Evolutionary conservation across 2,888 invertebrate genomes (phyloP).

Genomic region (Lithophane leautieri): DNA sequence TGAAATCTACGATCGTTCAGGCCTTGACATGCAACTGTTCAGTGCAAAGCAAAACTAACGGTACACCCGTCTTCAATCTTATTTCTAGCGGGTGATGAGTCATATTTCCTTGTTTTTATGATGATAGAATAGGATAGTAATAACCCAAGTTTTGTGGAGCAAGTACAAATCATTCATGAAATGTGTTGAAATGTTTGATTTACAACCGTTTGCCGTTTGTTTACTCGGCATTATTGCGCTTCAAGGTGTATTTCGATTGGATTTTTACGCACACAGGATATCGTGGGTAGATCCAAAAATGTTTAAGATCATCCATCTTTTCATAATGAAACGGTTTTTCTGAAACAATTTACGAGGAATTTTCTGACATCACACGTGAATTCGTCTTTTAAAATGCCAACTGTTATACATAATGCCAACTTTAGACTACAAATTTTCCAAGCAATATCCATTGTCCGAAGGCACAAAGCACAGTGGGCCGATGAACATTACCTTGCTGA

Average conservation of each 20-base stretch:
- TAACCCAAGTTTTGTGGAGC: conserved; percentile 74
- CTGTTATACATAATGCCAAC: neutral
- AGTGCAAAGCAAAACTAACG: conserved; percentile 54
- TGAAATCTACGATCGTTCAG: conserved; percentile 70
- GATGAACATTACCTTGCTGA: neutral
- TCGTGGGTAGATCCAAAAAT: conserved; percentile 46
- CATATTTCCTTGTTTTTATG: conserved; percentile 60
- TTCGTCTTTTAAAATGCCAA: neutral
- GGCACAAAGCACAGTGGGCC: neutral
- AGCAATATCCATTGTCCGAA: conserved; percentile 9
- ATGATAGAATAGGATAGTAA: conserved; percentile 58
- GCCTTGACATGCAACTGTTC: conserved; percentile 79
- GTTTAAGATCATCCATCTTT: conserved; percentile 27
- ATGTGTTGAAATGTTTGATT: conserved; percentile 77
- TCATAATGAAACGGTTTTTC: conserved; percentile 16
- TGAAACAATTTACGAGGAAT: conserved; percentile 7
- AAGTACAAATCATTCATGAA: conserved; percentile 85
- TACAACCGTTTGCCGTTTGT: conserved; percentile 72
- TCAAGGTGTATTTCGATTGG: conserved; percentile 69
- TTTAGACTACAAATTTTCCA: neutral
- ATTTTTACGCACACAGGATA: conserved; percentile 56
- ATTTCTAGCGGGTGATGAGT: conserved; percentile 46
- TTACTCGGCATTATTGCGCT: conserved; percentile 71
- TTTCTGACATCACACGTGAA: conserved; percentile 5
- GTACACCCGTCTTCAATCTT: conserved; percentile 59